Percentiles rank a stretch among this genome's conserved stretches.
These are phyloP conservation scores for Trichechus manatus DNA, from an alignment of 2,113 vertebrate species.

Conservation along the genomic window DNA sequence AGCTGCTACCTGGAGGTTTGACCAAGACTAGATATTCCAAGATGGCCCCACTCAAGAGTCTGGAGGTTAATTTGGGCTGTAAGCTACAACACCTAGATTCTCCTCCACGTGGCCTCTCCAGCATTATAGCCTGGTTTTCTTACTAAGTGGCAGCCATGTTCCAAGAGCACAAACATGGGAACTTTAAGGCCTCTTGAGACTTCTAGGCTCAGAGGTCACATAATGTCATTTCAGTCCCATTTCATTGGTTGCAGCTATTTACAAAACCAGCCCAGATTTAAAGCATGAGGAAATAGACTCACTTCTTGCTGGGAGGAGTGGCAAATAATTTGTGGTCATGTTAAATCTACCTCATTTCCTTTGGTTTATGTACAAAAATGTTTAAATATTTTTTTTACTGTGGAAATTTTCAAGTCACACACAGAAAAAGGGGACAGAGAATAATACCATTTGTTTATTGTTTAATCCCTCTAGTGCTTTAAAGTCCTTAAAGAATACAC, in stretches of 20 bases:
- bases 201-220: not conserved
- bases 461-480: not conserved
- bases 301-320: not conserved
- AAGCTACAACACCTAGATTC: not conserved
- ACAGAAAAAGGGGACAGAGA: conserved; percentile 9
- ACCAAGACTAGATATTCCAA: not conserved
- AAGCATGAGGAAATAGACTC: not conserved
- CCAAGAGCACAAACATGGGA: not conserved
- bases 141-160: not conserved
- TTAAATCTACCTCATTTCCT: not conserved
- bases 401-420: conserved; percentile 53
- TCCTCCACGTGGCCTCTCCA: not conserved
- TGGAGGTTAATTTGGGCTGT: not conserved
- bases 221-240: not conserved
- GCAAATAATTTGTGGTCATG: not conserved
- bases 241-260: not conserved
- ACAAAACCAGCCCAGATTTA: not conserved
- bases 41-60: not conserved
- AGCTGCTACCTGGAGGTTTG: not conserved
- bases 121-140: not conserved
- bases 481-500: not conserved
- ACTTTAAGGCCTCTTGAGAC: not conserved
- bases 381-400: conserved; percentile 69
- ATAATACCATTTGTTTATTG: conserved; percentile 63
- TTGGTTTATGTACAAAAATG: conserved; percentile 60